Evolutionary conservation across 2,888 invertebrate species (phyloP).

Genomic region (Hirtodrosophila trivittata): DNA sequence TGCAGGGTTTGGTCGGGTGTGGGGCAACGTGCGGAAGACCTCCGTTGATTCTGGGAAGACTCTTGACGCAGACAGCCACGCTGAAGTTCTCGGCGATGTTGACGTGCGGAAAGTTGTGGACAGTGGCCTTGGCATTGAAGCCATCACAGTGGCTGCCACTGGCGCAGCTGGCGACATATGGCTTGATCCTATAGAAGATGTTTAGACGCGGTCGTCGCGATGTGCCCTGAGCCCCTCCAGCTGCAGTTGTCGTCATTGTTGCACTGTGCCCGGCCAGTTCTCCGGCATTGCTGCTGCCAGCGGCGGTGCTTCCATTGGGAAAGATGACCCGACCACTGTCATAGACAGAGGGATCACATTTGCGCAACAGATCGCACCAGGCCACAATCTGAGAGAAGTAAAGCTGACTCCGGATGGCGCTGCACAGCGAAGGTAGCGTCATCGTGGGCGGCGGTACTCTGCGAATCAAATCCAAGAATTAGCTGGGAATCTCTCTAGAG

Average conservation of each 20-base stretch:
- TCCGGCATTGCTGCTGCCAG: constrained; percentile 62
- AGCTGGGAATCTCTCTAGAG: neutral
- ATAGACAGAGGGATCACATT: constrained; percentile 82
- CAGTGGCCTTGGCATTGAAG: constrained; percentile 83
- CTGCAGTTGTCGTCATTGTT: too few relatives aligned
- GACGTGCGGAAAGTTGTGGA: constrained; percentile 84
- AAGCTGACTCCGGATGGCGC: constrained; percentile 96
- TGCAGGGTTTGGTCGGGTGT: constrained; percentile 29
- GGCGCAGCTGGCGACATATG: constrained; percentile 75
- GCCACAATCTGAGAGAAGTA: constrained; percentile 98
- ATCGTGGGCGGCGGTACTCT: constrained; percentile 87
- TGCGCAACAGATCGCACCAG: constrained; percentile 87
- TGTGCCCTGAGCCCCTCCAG: constrained; percentile 7
- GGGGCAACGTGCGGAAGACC: constrained; percentile 86
- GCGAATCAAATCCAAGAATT: neutral
- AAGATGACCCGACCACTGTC: constrained; percentile 84
- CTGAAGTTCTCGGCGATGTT: constrained; percentile 82
- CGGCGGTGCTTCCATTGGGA: too few relatives aligned
- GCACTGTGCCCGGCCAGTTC: constrained; percentile 64
- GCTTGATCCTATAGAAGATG: constrained; percentile 83
- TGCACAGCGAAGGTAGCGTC: constrained; percentile 90
- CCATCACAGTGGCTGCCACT: constrained; percentile 67
- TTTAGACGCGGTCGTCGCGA: constrained; percentile 81
- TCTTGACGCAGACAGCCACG: constrained; percentile 86
- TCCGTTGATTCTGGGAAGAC: constrained; percentile 90